Conservation (phyloP, 2,797 vertebrate species). For the Denticeps clupeoides region DNA sequence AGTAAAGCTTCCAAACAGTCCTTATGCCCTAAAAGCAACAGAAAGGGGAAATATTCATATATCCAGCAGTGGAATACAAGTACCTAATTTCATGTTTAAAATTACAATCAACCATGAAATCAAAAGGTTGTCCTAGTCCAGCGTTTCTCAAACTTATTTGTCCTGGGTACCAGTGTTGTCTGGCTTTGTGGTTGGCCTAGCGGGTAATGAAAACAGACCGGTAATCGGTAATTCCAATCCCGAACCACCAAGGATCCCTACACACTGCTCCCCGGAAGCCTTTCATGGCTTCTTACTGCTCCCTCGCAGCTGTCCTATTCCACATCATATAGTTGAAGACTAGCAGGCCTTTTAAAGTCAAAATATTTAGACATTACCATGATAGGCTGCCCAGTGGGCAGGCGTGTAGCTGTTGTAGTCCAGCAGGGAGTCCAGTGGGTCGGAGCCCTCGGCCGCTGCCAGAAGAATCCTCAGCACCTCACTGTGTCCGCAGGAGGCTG, state of each 20-base stretch:
- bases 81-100: background rate
- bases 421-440: conserved; percentile 80
- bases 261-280: too few relatives aligned
- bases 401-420: conserved; percentile 92
- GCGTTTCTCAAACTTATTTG: too few relatives aligned
- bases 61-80: background rate
- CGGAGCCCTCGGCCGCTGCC: conserved; percentile 71
- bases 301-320: too few relatives aligned
- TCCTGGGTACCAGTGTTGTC: too few relatives aligned
- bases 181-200: too few relatives aligned
- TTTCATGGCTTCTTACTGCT: too few relatives aligned
- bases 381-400: conserved; percentile 95
- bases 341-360: background rate
- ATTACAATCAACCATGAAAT: background rate
- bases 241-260: too few relatives aligned
- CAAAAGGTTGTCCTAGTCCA: too few relatives aligned
- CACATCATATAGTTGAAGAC: too few relatives aligned
- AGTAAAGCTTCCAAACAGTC: conserved; percentile 99
- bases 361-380: conserved; percentile 58
- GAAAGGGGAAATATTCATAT: conserved; percentile 1
- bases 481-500: conserved; percentile 80
- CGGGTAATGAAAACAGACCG: too few relatives aligned
- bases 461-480: conserved; percentile 74
- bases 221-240: too few relatives aligned
- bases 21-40: conserved; percentile 74